Evolutionary conservation across 2,113 vertebrate species (phyloP), one percentile per base, ranked within the genome.

Genomic region (Sialia sialis): DNA sequence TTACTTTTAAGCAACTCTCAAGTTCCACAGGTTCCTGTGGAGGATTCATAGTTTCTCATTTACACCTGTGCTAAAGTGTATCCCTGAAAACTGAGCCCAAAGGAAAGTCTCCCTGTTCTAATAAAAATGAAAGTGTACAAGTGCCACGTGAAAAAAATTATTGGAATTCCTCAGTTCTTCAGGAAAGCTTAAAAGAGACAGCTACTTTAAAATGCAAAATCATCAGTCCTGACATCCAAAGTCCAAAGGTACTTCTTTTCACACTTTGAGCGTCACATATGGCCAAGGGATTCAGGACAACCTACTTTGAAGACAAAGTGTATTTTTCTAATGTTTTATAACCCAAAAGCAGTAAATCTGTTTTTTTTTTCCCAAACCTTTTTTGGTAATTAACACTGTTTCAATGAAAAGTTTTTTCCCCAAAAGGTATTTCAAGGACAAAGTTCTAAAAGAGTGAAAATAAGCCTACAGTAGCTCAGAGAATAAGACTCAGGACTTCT

Each of bases 361-460:
- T 0, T 46, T 38, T 49, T 82, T 51, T 27, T 17, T 29, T 46
- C 54, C 29, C 39, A 64, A 49, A 11, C 1, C 49, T 55, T 55
- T 79, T 34, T 59, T 51, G 5, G 55, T 1, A 30, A 78, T 69
- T 68, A 56, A 89, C 18, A 49, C 6, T 25, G 2, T 64, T 93
- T 83, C 48, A 72, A 29, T 48, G 21, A 68, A 66, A 75, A 48
- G 5, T 21, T 83, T 85, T 83, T 85, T 41, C 64, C 26, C 19
- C 30, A 51, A 90, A 91, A 83, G 66, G 18, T 88, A 77, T 83
- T 73, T 88, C 72, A 88, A 66, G 59, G 87, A 69, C 26, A 69
- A 85, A 62, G 14, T 72, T 78, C 56, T 72, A 60, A 55, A 18
- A 54, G 7, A 79, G 16, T 73, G 21, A 79, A 94, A 90, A 64